Evolutionary conservation across 2,797 vertebrate species (phyloP), one percentile per base, ranked within the genome.

Genomic region (Podargus strigoides): DNA sequence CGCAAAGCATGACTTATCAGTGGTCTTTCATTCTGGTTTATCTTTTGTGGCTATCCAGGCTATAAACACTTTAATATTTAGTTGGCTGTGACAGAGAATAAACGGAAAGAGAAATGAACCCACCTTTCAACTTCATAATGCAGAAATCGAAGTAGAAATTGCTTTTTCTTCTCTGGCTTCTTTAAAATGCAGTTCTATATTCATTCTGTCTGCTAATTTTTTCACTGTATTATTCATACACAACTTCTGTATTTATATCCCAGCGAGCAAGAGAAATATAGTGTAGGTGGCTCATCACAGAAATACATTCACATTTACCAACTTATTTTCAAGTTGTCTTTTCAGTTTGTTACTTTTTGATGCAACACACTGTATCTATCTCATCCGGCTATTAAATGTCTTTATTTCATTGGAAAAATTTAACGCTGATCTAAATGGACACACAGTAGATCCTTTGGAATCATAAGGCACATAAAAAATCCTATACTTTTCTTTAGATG

Each of bases 81-180:
- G 32, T 2, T 70, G 52, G 18, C 41, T 92, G 94, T 42, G 67
- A 89, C 56, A 60, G 6, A 81, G 17, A 22, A 70, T 50, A 89
- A 58, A 94, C 63, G 80, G 85, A 92, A 97, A 95, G 55, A 87
- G 80, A 93, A 93, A 85, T 32, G 8, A 87, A 60, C n/a, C 19
- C 66, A 78, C 46, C 30, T 84, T 92, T 39, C 46, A 55, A 44
- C 42, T 95, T 93, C 32, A 50, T 47, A 88, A 74, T 15, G 64
- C 42, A 86, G 68, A 62, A 74, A 84, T 26, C 64, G 28, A 42
- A 46, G 10, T n/a, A 80, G 39, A 77, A 12, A 24, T 49, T 28
- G 58, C 34, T 60, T 41, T 46, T 90, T 89, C 77, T 87, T 46
- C 59, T 39, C 34, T 46, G 14, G 27, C 18, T 58, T 53, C 84